Evolutionary conservation across 2,797 vertebrate genomes (phyloP).

Genomic region (Lerista edwardsae): DNA sequence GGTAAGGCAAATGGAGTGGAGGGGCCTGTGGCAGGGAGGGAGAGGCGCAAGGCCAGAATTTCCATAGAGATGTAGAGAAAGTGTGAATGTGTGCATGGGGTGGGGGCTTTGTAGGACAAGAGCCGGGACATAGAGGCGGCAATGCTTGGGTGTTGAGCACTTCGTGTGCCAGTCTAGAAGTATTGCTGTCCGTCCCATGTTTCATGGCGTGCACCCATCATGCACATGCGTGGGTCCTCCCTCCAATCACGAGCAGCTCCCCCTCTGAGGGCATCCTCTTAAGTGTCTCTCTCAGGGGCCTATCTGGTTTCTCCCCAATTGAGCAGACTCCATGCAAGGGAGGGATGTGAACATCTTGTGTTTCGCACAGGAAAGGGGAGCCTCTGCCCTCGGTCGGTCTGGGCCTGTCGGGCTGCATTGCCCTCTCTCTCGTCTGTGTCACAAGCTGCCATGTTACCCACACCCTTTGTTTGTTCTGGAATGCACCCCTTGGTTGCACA

Average conservation of each 20-base stretch:
- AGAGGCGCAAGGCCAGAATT: background rate
- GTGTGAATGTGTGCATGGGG: no score
- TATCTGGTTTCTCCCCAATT: slow-evolving; percentile 48
- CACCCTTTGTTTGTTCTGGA: slow-evolving; percentile 37
- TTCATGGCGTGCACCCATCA: background rate
- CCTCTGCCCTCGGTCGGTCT: background rate
- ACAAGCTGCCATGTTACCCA: slow-evolving; percentile 46
- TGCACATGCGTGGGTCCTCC: background rate
- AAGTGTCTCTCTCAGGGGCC: slow-evolving; percentile 31
- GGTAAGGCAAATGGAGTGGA: background rate
- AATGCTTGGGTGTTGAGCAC: no score
- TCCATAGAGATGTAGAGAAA: background rate
- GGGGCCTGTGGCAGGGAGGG: no score
- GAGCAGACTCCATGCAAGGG: slow-evolving; percentile 25
- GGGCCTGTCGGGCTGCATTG: background rate
- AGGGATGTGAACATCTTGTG: background rate
- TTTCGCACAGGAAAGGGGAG: background rate
- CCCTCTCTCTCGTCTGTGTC: slow-evolving; percentile 28
- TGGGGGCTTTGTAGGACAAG: background rate
- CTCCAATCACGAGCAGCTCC: slow-evolving; percentile 51
- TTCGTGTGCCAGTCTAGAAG: background rate
- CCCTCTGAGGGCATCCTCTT: slow-evolving; percentile 14
- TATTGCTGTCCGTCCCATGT: background rate
- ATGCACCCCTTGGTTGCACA: slow-evolving; percentile 23
- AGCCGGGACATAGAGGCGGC: background rate